Conservation (phyloP, 2,797 vertebrate species). For the Orientallactaga sibirica region DNA sequence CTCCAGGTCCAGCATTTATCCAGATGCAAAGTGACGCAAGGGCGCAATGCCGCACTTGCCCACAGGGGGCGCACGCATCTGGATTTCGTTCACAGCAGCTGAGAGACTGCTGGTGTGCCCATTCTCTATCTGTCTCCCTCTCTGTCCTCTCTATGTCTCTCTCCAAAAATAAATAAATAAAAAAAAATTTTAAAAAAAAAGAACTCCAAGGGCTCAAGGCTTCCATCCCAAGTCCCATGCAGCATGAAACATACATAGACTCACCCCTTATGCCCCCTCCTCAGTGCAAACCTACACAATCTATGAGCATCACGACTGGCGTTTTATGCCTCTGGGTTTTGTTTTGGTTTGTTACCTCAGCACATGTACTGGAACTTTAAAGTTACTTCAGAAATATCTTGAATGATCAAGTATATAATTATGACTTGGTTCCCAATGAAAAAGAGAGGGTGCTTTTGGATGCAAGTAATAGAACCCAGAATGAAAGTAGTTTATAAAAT, state of each 20-base stretch:
- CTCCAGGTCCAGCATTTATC: no score
- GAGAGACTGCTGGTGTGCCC: no score
- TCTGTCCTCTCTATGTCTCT: no score
- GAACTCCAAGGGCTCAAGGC: not conserved
- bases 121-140: no score
- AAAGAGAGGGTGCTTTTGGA: not conserved
- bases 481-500: conserved; percentile 3
- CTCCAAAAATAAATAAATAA: no score
- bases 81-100: no score
- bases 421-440: not conserved
- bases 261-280: not conserved
- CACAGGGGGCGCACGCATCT: no score
- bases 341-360: not conserved
- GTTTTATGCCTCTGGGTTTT: not conserved
- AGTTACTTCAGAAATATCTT: not conserved
- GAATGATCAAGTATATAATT: not conserved
- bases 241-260: not conserved
- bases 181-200: not conserved
- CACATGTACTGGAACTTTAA: not conserved
- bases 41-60: no score
- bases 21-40: no score
- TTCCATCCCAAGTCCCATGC: not conserved
- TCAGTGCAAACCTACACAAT: not conserved
- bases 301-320: not conserved
- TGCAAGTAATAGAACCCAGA: not conserved